Base-by-base conservation (phyloP, 2,888 invertebrate genomes). In the Notodonta dromedarius region DNA sequence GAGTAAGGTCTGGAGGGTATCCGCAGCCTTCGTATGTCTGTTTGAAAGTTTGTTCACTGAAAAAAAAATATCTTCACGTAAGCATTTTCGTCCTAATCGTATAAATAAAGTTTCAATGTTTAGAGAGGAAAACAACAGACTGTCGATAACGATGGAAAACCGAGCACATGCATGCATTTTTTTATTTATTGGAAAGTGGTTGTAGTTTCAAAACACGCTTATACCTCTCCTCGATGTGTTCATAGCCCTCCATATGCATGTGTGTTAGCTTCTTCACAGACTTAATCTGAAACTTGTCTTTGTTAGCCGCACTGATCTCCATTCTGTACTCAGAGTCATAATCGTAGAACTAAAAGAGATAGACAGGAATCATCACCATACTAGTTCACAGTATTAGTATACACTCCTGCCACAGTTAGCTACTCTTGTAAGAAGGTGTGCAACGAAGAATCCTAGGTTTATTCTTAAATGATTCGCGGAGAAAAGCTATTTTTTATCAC, bases 11-110 rank as follows among this genome's bases (percentile, higher is more conserved):
- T 0, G 94, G 89, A 0, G 97, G 96, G 76, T 96, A 97, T 0
- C 96, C 86, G 0, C 95, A 94, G 0, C 97, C 97, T 83, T 97
- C 97, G 66, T 95, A 96, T 0, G 95, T 87, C 11, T 97, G 96
- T 70, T 94, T 94, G 16, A 97, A 90, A 12, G 67, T 76, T 59
- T 66, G 61, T 16, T 53, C 59, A 11, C 82, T 82, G 66, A 69
- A 74, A 35, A 9, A 42, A 42, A 42, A 2, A 42, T 42, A 40
- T 40, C 40, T 40, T 7, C 6, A 40, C 40, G 0, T 40, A 4
- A 6, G 9, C 9, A 24, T 24, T 24, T 24, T 24, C 24, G 24
- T 24, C 24, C 24, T n/a, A n/a, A n/a, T n/a, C n/a, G 2, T 24
- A 2, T 24, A 24, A 24, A 24, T 24, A 2, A 24, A 24, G 24